phyloP scores from a whole-genome alignment of 2,888 invertebrate genomes.

The Pyrrhosoma nymphula region DNA sequence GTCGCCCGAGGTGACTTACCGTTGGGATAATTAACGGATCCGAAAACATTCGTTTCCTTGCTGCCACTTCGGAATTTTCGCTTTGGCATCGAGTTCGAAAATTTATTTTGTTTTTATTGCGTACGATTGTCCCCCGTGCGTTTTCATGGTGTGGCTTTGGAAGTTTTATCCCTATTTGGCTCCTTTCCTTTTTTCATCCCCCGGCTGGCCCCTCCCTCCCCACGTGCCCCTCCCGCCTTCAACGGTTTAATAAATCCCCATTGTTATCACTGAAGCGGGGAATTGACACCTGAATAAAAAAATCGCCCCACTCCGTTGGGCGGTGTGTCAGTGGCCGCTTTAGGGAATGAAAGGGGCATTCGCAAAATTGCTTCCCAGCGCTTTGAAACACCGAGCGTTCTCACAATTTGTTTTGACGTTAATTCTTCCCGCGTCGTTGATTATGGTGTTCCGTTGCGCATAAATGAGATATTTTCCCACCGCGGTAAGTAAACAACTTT shows the following conservation, averaged over 20 bases:
- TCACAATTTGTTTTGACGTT: constrained; percentile 32
- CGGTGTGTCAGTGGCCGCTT: background rate
- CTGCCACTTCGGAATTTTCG: background rate
- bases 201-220: background rate
- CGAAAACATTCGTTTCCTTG: constrained; percentile 27
- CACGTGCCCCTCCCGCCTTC: background rate
- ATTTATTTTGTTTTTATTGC: background rate
- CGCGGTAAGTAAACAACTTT: constrained; percentile 9
- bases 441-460: background rate
- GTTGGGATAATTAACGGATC: constrained; percentile 9
- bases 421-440: constrained; percentile 14
- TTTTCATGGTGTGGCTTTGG: background rate
- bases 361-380: constrained; percentile 1
- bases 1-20: background rate
- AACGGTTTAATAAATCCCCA: background rate
- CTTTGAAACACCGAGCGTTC: constrained; percentile 28
- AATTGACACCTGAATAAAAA: constrained; percentile 12
- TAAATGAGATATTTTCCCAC: constrained; percentile 7
- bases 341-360: background rate
- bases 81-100: background rate
- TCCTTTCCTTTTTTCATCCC: background rate
- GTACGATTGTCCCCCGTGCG: background rate
- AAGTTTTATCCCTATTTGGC: background rate
- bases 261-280: background rate
- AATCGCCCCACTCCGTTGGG: background rate